Evolutionary conservation across 2,888 invertebrate species (phyloP), one percentile per base, ranked within the genome.

Genomic region (Ophion ellenae): DNA sequence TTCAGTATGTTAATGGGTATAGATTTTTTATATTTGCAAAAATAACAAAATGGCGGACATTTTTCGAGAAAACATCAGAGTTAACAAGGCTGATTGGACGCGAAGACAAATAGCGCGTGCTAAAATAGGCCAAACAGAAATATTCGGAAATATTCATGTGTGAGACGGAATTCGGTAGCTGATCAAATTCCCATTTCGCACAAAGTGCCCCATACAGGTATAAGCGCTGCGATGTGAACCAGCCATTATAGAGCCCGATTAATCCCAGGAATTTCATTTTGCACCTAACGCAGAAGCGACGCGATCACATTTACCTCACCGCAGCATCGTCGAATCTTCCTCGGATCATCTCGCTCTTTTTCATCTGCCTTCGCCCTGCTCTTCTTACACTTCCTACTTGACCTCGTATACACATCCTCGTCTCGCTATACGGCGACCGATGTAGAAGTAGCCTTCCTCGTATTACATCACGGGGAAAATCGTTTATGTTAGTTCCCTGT

Each of bases 201-300:
- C n/a, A 17, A 32, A 71, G 71, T 64, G 40, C 1, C 36, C 10
- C 63, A n/a, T 66, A 14, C 47, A 28, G 7, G 17, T 11, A 47
- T 47, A 14, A 47, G 14, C 57, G n/a, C n/a, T 79, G 47, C 7
- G 17, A 63, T 24, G 32, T 20, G 47, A 63, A 53, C 57, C 11
- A 2, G 20, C 40, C 53, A 61, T 74, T 66, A 69, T 74, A 67
- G 36, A 20, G 71, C 17, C 2, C 57, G 57, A 7, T 66, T 63
- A 78, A 79, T 83, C 74, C 78, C 20, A 36, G 69, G 83, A 83
- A 83, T 83, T 83, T 69, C 78, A 83, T 79, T 79, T 83, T 74
- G 73, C 78, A 71, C 70, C 78, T 17, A 73, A 73, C 69, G 32
- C 40, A 53, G 61, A 78, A 63, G 67, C 57, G 32, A 79, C 67